A percentile compares a stretch with the other conserved stretches of the same genome.
Evolutionary conservation across 2,113 vertebrate species (phyloP).

Genomic region (Megatriorchis doriae): DNA sequence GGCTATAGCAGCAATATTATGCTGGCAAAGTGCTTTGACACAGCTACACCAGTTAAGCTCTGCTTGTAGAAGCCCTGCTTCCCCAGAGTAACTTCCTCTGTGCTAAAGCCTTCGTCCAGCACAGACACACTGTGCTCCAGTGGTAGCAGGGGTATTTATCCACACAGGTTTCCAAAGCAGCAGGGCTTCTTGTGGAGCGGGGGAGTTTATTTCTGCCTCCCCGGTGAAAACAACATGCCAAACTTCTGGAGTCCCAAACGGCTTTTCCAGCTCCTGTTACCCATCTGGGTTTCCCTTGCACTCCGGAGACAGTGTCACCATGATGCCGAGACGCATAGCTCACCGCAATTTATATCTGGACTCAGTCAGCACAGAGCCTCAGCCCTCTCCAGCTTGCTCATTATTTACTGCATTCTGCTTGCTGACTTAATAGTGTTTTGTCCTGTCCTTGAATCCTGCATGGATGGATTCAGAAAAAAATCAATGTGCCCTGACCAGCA

Average conservation of each 20-base stretch:
- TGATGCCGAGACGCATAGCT: not conserved
- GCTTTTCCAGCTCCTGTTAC: not conserved
- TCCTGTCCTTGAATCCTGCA: constrained; percentile 60
- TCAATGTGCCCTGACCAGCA: constrained; percentile 15
- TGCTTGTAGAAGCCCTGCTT: not conserved
- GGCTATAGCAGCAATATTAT: not conserved
- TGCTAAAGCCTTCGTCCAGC: not conserved
- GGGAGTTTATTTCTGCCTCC: not conserved
- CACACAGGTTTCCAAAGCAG: not conserved
- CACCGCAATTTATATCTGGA: constrained; percentile 39
- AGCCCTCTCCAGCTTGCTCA: not conserved
- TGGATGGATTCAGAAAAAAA: constrained; percentile 56
- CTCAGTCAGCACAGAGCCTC: not conserved
- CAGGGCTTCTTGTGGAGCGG: not conserved
- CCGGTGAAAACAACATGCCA: not conserved
- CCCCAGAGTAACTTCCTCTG: too few species aligned
- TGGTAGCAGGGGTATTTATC: fast-evolving
- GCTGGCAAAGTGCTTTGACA: not conserved
- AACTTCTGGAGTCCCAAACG: not conserved
- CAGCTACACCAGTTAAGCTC: not conserved
- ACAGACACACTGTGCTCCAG: not conserved
- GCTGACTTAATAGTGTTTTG: constrained; percentile 64
- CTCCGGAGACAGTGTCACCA: not conserved
- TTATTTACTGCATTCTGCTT: constrained; percentile 66
- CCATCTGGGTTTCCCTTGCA: not conserved